These are phyloP conservation scores for Mystacornis crossleyi DNA, from an alignment of 2,113 vertebrate genomes.

Conservation along the genomic window DNA sequence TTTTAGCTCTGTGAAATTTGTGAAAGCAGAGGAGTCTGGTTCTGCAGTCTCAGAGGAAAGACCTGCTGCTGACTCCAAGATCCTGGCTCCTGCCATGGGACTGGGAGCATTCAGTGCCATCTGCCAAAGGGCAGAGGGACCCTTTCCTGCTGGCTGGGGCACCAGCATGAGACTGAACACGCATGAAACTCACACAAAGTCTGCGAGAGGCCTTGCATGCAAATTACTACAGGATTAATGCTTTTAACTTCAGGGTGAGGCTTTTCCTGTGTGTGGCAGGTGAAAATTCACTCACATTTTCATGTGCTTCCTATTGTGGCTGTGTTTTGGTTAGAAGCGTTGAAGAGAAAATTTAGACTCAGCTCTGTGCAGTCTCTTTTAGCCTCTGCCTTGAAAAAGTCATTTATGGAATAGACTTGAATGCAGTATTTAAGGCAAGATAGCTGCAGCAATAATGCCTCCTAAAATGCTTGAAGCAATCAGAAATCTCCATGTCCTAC, in stretches of 20 bases:
- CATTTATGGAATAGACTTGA: background rate
- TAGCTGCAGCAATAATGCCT: background rate
- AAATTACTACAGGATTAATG: background rate
- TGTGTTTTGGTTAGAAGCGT: background rate
- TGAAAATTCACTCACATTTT: background rate
- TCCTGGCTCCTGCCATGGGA: background rate
- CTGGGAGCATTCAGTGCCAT: background rate
- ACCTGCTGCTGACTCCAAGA: background rate
- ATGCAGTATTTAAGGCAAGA: background rate
- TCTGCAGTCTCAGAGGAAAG: background rate
- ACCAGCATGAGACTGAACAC: background rate
- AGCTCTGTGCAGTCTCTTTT: background rate
- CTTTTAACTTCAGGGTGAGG: background rate
- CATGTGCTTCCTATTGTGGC: background rate
- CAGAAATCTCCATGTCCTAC: background rate
- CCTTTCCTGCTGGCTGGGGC: background rate
- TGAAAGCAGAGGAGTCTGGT: background rate
- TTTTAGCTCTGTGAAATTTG: background rate
- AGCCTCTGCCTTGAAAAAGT: background rate
- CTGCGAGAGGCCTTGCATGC: background rate
- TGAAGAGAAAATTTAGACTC: background rate
- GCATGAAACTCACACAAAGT: background rate
- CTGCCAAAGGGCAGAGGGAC: slow-evolving; percentile 19
- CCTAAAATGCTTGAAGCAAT: background rate
- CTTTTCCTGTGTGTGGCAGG: background rate